Conservation (phyloP, 2,797 vertebrate species). For the Lagocephalus sceleratus region DNA sequence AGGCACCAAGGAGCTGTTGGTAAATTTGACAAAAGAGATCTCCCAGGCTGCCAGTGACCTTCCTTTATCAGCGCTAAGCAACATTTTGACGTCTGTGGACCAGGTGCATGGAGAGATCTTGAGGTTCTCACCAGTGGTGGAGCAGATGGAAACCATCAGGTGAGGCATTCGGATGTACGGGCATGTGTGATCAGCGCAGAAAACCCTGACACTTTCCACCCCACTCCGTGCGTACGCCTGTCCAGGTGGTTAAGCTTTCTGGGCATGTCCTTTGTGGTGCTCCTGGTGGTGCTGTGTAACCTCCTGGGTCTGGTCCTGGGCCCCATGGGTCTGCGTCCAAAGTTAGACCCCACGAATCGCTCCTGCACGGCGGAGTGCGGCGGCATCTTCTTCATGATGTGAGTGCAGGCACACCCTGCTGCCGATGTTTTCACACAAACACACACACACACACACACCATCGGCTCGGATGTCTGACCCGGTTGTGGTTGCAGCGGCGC, state of each 20-base stretch:
- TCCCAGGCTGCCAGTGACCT: slow-evolving; percentile 26
- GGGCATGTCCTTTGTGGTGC: slow-evolving; percentile 75
- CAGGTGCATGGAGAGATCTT: background rate
- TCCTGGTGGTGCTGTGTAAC: slow-evolving; percentile 83
- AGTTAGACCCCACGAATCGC: slow-evolving; percentile 69
- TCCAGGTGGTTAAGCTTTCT: slow-evolving; percentile 70
- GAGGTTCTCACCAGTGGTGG: rapidly evolving
- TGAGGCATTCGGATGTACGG: slow-evolving; percentile 11
- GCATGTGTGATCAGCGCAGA: background rate
- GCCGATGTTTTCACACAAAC: too few relatives aligned
- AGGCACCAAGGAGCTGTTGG: slow-evolving; percentile 68
- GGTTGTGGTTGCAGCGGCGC: slow-evolving; percentile 73
- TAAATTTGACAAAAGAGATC: slow-evolving; percentile 54
- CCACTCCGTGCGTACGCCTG: background rate
- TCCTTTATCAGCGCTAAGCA: slow-evolving; percentile 25
- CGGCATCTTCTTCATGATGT: slow-evolving; percentile 86
- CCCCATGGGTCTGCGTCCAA: slow-evolving; percentile 70
- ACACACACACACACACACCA: too few relatives aligned
- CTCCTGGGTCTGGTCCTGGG: slow-evolving; percentile 79
- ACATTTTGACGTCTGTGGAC: slow-evolving; percentile 2
- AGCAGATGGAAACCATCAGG: slow-evolving; percentile 48
- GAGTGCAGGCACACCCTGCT: slow-evolving; percentile 48
- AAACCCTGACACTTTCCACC: background rate
- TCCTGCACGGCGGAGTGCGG: slow-evolving; percentile 73
- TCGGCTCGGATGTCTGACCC: slow-evolving; percentile 1